Base-by-base conservation (phyloP, 2,888 invertebrate species). In the Rhamnusium bicolor region DNA sequence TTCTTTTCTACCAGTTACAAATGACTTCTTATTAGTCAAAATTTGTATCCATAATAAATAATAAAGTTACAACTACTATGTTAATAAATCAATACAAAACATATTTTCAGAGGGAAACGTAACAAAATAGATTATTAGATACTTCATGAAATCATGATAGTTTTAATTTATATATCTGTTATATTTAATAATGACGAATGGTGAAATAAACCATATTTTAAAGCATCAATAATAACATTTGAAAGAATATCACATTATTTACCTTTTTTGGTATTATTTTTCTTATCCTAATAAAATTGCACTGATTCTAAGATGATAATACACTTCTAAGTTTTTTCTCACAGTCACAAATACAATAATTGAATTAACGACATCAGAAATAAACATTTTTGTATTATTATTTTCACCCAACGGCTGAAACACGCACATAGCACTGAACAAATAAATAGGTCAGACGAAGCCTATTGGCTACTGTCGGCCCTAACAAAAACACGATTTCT, bases 401-500 rank as follows among this genome's bases (percentile, higher is more conserved):
- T 51, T 8, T 51, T 51, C 18, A 16, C 18, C 7, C 51, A 51
- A 51, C 49, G 51, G 10, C 51, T 51, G 51, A 51, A 51, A 51
- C 18, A 51, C 18, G 51, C 18, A 51, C 18, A 1, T 18, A 18
- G 51, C 19, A 51, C 51, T 51, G 51, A 51, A 19, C 51, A 51
- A 51, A 51, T 51, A 51, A 51, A 51, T 51, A 51, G 51, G 51
- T 51, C 51, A 51, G 51, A 8, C 18, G 18, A 19, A 18, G 51
- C 18, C 19, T 51, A 51, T 51, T 51, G 51, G 18, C 51, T 51
- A 19, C 19, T 51, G 12, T 18, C 51, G 18, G 2, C 51, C 10
- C 40, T 40, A 51, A 51, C 51, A 51, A 51, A 51, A 51, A 51
- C 51, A 19, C 3, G 51, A 2, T 8, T 51, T 51, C 19, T 19